A percentile compares a stretch with the other conserved stretches of the same genome.
Evolutionary conservation across 2,888 invertebrate species (phyloP).

Genomic region (Belgica antarctica): DNA sequence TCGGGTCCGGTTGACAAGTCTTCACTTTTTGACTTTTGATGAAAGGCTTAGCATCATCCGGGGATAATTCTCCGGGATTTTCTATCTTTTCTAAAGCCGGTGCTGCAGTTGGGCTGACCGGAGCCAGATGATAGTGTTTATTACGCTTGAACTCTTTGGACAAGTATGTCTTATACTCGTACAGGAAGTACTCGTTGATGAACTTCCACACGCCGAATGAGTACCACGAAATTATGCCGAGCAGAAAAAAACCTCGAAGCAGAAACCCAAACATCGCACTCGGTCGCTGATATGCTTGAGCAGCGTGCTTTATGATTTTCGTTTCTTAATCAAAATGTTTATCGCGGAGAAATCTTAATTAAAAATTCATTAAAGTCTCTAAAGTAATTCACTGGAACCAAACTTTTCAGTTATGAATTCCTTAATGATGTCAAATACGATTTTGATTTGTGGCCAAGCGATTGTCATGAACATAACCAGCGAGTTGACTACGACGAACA

Average conservation of each 20-base stretch:
- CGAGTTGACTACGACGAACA: slow-evolving; percentile 78
- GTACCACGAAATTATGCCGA: slow-evolving; percentile 71
- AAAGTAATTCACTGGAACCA: slow-evolving; percentile 39
- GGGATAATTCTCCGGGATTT: not conserved
- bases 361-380: not conserved
- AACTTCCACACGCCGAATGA: slow-evolving; percentile 67
- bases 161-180: slow-evolving; percentile 65
- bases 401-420: slow-evolving; percentile 54
- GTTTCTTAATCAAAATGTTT: slow-evolving; percentile 15
- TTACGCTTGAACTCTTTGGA: slow-evolving; percentile 52
- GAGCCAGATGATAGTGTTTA: not conserved
- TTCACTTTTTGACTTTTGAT: not conserved
- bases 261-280: slow-evolving; percentile 64
- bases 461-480: slow-evolving; percentile 69
- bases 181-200: slow-evolving; percentile 72
- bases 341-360: slow-evolving; percentile 21
- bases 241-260: slow-evolving; percentile 64
- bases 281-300: slow-evolving; percentile 44
- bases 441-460: slow-evolving; percentile 70
- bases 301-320: not conserved
- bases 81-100: not conserved
- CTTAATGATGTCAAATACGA: slow-evolving; percentile 58
- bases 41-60: not conserved
- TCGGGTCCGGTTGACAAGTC: not conserved
- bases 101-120: not conserved